Evolutionary conservation across 30 jellyfish, hydroid and myxozoan species (phyloP), one percentile per base, ranked within the genome.

Genomic region (Pelagia noctiluca): DNA sequence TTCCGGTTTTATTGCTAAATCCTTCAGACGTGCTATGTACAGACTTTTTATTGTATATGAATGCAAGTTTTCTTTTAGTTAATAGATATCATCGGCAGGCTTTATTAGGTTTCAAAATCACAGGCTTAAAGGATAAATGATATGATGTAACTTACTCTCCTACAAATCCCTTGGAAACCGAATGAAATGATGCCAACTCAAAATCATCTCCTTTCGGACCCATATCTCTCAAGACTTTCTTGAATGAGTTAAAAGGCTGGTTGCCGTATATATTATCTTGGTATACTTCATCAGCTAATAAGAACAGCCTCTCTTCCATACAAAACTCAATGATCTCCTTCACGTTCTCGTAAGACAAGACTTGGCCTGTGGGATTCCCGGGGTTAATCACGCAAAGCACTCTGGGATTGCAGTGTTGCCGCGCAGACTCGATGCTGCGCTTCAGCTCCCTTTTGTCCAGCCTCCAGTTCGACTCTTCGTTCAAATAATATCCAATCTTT

Each of bases 281-380:
- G 67, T 95, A 95, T 7, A 95, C 99, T 78, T 95, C 99, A 86
- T 95, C 99, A 22, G 99, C 99, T 47, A 88, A 34, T 7, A 95
- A 73, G 63, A 95, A 89, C 52, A 95, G 80, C 35, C 82, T 71
- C 63, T 95, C 97, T 33, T 89, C 90, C 87, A 75, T 89, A 38
- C 97, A 90, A 85, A 95, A 95, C 75, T 79, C 86, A 25, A 95
- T 80, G 28, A 95, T 72, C 61, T 95, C 95, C 37, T 62, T 80
- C 25, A 95, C 76, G 82, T 89, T 95, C 4, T 95, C 93, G 72
- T 95, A 95, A 18, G 99, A 85, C 65, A 95, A 64, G 7, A 95
- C 99, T 61, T 95, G 98, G 1, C 99, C 99, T n/a, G 99, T 95
- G 29, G 99, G 99, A 54, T 95, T 95, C 25, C 99, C 99, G 29